Base-by-base conservation (phyloP, 2,113 vertebrate species). In the Chitala chitala region DNA sequence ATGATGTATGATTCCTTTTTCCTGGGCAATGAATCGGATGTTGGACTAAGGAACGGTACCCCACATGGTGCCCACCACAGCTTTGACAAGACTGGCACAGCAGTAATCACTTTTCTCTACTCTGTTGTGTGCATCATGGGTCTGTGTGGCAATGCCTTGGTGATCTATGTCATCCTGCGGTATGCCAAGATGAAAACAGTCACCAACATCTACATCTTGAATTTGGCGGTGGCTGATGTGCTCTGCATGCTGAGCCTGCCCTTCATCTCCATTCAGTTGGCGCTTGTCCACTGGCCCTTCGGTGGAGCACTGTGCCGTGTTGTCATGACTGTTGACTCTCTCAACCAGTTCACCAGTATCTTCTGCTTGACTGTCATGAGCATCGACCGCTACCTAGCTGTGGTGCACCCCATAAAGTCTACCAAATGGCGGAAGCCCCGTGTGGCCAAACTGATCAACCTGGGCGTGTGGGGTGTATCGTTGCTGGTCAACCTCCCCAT, bases 141-240 rank as follows among this genome's bases (percentile, higher is more conserved):
- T 4, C 85, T 99, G 46, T 94, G 94, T 0, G 96, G 96, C 20
- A 99, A 98, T 54, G 91, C 95, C 0, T 87, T 99, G 4, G 95
- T 99, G 78, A 99, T 99, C 71, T 99, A 99, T 0, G 96, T 98
- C 81, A 95, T 99, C 83, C 90, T 99, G 54, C 94, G 95, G 22
- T 98, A 99, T 0, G 96, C 96, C 86, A 98, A 98, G 86, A 98
- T 98, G 96, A 98, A 98, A 83, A 98, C 96, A 0, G 94, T 98
- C 72, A 99, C 96, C 76, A 99, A 99, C 82, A 98, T 99, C 78
- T 99, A 98, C 84, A 98, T 99, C 84, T 94, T 99, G 71, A 99
- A 99, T 84, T 78, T 99, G 89, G 96, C 96, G 22, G 94, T 99
- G 0, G 96, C 96, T 0, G 96, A 99, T 0, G 95, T 96, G 75